Evolutionary conservation across 2,797 vertebrate genomes (phyloP).

Genomic region (Malurus leucopterus): DNA sequence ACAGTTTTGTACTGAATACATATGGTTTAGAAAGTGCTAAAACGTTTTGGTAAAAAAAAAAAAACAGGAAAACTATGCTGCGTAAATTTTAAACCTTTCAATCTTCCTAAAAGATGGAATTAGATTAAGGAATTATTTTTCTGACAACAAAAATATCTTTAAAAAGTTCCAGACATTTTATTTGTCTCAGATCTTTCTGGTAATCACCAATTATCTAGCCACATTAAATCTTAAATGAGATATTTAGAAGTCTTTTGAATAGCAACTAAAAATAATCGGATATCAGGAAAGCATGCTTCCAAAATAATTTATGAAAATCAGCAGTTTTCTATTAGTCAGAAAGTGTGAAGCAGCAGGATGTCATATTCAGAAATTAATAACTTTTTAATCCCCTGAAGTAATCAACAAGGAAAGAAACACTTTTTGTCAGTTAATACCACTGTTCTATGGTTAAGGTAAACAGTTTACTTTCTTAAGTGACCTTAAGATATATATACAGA

Average conservation of each 20-base stretch:
- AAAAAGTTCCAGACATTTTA: neutral
- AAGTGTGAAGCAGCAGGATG: neutral
- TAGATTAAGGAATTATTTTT: neutral
- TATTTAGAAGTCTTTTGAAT: neutral
- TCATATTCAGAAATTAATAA: neutral
- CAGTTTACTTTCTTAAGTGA: neutral
- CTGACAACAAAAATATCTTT: neutral
- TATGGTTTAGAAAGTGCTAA: neutral
- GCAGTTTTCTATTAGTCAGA: neutral
- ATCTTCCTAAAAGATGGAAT: neutral
- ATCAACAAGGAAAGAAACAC: neutral
- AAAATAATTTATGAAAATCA: neutral
- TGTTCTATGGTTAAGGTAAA: neutral
- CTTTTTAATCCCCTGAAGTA: neutral
- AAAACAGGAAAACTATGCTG: neutral
- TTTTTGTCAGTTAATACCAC: neutral
- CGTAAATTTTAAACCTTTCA: neutral
- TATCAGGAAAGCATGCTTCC: neutral
- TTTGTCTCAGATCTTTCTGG: neutral
- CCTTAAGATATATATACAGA: neutral
- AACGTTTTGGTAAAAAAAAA: neutral
- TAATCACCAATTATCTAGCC: neutral
- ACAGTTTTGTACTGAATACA: neutral
- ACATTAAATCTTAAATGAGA: neutral
- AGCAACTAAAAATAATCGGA: neutral